Evolutionary conservation across 1,140 invertebrate genomes (phyloP).

Genomic region (Drosophila bifasciata): DNA sequence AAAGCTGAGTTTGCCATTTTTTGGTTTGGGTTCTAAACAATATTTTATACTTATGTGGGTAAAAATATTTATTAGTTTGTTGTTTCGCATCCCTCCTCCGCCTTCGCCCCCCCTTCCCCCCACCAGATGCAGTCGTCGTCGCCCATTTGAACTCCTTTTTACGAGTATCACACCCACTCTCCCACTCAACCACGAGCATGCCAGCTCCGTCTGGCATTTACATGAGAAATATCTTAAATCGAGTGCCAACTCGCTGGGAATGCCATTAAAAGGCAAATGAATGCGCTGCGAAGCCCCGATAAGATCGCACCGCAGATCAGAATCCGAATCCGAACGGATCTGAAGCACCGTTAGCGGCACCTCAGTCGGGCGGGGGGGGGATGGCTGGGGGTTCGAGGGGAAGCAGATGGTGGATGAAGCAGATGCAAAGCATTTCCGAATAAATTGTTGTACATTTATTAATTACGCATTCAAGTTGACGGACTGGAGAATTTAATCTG

Average conservation of each 20-base stretch:
- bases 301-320: conserved; percentile 31
- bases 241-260: too few species aligned
- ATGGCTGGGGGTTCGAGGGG: too few species aligned
- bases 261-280: conserved; percentile 51
- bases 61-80: conserved; percentile 79
- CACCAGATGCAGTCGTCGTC: too few species aligned
- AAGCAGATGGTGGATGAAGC: neutral
- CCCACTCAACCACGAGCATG: too few species aligned
- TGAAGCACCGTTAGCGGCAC: conserved; percentile 31
- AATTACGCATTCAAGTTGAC: conserved; percentile 56
- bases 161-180: too few species aligned
- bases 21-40: conserved; percentile 49
- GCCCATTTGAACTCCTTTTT: neutral
- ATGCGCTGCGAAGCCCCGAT: conserved; percentile 11
- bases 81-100: conserved; percentile 23
- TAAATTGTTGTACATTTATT: conserved; percentile 64
- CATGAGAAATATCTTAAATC: conserved; percentile 43
- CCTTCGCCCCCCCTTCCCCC: neutral
- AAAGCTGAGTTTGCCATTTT: conserved; percentile 57
- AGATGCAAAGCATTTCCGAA: conserved; percentile 30
- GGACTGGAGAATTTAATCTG: conserved; percentile 42
- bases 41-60: conserved; percentile 76
- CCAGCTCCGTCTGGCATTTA: conserved; percentile 49
- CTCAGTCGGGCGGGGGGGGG: too few species aligned
- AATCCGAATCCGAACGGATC: too few species aligned